Evolutionary conservation across 2,113 vertebrate genomes (phyloP).

Genomic region (Trichomycterus rosablanca): DNA sequence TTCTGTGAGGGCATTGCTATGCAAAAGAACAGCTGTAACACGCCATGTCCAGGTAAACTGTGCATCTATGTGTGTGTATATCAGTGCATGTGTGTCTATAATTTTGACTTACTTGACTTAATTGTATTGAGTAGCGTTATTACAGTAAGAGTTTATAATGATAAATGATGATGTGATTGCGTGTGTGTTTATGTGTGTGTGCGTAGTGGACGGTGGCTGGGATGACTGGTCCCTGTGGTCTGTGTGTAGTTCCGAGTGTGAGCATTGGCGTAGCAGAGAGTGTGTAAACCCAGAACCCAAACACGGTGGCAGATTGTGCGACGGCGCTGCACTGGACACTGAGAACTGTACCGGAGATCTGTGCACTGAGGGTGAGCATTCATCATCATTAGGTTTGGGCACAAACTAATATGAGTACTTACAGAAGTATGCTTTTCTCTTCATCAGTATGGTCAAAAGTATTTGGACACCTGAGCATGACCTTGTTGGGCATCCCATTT

Average conservation of each 20-base stretch:
- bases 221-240: constrained; percentile 87
- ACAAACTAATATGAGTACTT: too few relatives aligned
- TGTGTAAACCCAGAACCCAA: constrained; percentile 78
- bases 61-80: too few relatives aligned
- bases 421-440: too few relatives aligned
- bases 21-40: too few relatives aligned
- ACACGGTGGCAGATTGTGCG: constrained; percentile 81
- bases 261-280: constrained; percentile 75
- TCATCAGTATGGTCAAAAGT: background rate
- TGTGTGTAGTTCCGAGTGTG: constrained; percentile 76
- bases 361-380: constrained; percentile 82
- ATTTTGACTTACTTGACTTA: too few relatives aligned
- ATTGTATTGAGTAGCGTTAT: too few relatives aligned
- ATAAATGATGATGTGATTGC: background rate
- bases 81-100: too few relatives aligned
- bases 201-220: constrained; percentile 81
- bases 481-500: too few relatives aligned
- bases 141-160: constrained; percentile 1
- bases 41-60: too few relatives aligned
- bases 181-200: constrained; percentile 9
- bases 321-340: constrained; percentile 76
- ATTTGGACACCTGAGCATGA: background rate
- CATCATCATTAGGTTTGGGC: background rate
- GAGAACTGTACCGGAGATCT: constrained; percentile 96
- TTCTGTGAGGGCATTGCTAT: too few relatives aligned